phyloP scores from a whole-genome alignment of 2,888 invertebrate genomes.

The Phymatocera aterrima region DNA sequence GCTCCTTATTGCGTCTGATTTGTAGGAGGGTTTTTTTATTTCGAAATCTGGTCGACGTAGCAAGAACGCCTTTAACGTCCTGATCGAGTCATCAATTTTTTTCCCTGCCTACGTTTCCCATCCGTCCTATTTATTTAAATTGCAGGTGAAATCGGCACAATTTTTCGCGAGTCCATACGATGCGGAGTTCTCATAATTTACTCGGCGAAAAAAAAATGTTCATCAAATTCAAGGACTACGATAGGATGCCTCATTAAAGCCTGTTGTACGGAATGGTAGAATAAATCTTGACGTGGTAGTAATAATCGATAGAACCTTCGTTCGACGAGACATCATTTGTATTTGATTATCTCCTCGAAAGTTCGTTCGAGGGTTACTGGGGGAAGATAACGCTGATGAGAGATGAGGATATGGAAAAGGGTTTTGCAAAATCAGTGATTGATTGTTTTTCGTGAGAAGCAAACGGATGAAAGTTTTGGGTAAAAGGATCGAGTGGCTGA shows the following conservation, averaged over 20 bases:
- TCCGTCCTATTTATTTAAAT: conserved; percentile 35
- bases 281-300: neutral
- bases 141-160: neutral
- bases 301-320: neutral
- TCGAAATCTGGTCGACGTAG: conserved; percentile 32
- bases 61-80: conserved; percentile 33
- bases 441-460: neutral
- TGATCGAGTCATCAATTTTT: conserved; percentile 40
- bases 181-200: neutral
- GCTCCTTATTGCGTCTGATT: neutral
- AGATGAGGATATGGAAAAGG: neutral
- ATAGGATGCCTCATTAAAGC: neutral
- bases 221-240: neutral
- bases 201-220: neutral
- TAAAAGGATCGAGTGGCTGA: neutral
- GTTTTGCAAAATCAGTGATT: conserved; percentile 27
- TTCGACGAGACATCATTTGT: neutral
- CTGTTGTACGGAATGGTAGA: neutral
- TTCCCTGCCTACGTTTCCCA: neutral
- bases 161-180: neutral
- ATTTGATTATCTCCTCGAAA: neutral
- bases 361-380: neutral
- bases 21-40: conserved; percentile 20
- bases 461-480: neutral
- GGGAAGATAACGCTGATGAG: neutral